Conservation (phyloP, 2,797 vertebrate species). For the Dicrostonyx torquatus region DNA sequence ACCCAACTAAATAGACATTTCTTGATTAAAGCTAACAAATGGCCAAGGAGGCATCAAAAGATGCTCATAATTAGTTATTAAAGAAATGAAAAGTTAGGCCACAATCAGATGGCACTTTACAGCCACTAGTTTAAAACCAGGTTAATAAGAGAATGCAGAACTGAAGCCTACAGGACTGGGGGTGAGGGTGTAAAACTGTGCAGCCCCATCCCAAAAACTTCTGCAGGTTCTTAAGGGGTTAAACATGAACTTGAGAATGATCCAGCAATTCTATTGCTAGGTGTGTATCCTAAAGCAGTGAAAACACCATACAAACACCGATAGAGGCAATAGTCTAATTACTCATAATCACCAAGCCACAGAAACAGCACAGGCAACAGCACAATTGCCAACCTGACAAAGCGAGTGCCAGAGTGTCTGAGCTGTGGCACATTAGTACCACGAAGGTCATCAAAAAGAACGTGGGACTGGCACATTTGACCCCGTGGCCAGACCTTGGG, state of each 20-base stretch:
- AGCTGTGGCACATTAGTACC: neutral
- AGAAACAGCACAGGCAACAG: neutral
- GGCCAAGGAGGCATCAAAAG: neutral
- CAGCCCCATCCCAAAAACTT: neutral
- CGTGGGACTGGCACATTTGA: neutral
- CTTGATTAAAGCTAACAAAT: neutral
- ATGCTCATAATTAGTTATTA: neutral
- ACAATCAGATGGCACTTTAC: neutral
- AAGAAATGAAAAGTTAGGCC: neutral
- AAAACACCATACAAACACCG: neutral
- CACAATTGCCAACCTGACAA: no score
- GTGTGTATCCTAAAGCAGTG: neutral
- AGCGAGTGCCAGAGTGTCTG: neutral
- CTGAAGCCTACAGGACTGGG: neutral
- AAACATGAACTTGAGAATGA: neutral
- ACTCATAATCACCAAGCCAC: neutral
- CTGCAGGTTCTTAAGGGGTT: neutral
- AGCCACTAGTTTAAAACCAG: neutral
- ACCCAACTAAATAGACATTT: neutral
- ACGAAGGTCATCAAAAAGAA: neutral
- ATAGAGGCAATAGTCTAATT: neutral
- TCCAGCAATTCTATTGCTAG: neutral
- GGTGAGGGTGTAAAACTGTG: neutral
- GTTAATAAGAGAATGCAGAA: neutral
- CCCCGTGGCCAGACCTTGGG: neutral